These are phyloP conservation scores for Miichthys miiuy DNA, from an alignment of 2,797 vertebrate genomes.

Conservation along the genomic window DNA sequence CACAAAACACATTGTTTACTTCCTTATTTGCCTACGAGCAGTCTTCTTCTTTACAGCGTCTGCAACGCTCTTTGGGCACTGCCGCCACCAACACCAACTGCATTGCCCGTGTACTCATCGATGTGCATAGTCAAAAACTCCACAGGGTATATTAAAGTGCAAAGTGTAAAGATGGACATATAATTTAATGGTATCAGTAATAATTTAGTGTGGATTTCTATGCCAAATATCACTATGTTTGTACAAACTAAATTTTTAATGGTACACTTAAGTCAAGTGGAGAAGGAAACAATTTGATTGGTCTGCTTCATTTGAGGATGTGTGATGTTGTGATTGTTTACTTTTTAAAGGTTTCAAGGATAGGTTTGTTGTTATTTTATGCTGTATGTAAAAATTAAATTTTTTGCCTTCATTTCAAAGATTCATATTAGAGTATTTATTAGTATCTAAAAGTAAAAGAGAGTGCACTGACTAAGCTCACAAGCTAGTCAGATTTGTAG, in stretches of 20 bases:
- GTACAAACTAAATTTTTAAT: neutral
- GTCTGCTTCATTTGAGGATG: neutral
- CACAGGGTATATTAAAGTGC: neutral
- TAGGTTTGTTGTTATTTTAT: neutral
- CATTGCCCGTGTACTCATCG: too few species aligned
- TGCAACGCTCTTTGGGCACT: neutral
- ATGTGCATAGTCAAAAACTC: neutral
- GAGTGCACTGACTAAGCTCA: neutral
- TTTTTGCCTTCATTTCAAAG: neutral
- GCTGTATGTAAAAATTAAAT: neutral
- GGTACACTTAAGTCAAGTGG: neutral
- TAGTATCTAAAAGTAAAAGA: neutral
- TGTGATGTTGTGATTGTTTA: neutral
- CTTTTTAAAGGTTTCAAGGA: neutral
- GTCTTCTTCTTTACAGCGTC: neutral
- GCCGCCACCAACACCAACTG: neutral
- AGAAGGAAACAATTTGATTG: neutral
- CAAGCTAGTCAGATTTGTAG: neutral
- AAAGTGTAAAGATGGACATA: neutral
- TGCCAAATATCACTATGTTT: neutral
- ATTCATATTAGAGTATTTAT: too few species aligned
- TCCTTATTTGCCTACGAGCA: neutral
- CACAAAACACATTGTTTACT: neutral
- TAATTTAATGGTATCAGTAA: neutral
- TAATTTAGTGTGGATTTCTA: neutral